Base-by-base conservation (phyloP, 2,888 invertebrate species). In the Aleiodes testaceus region DNA sequence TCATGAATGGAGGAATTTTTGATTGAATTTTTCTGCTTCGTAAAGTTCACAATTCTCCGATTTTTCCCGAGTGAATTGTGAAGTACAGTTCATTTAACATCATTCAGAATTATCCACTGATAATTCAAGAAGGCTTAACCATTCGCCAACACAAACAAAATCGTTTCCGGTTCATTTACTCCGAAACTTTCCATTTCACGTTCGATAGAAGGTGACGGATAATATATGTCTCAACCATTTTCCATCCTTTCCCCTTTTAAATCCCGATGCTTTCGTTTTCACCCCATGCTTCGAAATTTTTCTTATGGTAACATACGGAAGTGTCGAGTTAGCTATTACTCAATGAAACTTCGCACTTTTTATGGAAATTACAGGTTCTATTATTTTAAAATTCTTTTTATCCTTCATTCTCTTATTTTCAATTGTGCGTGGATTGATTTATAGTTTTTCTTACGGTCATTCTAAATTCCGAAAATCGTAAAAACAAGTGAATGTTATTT, bases 191-290 rank as follows among this genome's bases (percentile, higher is more conserved):
- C 59, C 59, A 59, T 59, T 59, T 59, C 59, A 36, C 16, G 59
- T 59, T 36, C 59, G 59, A 59, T 59, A 59, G 59, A 59, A 59
- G 59, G 59, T 59, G 59, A 59, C 42, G 36, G 59, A 42, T 14
- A 53, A 59, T 59, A 59, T 59, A 59, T 42, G 18, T 59, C 42
- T 36, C 36, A 36, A 36, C 42, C 59, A 36, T 36, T 59, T 36
- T 59, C 42, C 16, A 59, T 59, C 59, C 59, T 59, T 59, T 59
- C 59, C 36, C 36, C 59, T 59, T 16, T 14, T 59, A 59, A 36
- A 59, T 16, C 26, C 4, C 16, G 14, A 59, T 59, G 36, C 59
- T 59, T 42, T 59, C 59, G 42, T 59, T 59, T 36, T 59, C 9
- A 36, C 36, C 59, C 42, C 42, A 42, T 42, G 42, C 36, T 18